phyloP scores from a whole-genome alignment of 1,140 invertebrate species.

The Psix sp. region DNA sequence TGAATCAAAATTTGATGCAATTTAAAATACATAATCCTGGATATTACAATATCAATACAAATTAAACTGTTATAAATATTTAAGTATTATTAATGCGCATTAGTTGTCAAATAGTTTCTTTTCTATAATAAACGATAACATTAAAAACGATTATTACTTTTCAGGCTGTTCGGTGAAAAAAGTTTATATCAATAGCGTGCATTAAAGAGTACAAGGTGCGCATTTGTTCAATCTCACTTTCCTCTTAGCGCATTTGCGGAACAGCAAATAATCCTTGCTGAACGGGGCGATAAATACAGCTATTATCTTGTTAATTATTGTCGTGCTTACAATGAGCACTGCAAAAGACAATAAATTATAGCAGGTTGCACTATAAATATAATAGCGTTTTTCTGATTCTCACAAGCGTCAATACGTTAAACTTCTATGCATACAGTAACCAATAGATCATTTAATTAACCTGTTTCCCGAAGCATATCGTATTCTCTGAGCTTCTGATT shows the following conservation, averaged over 20 bases:
- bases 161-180: conserved; percentile 21
- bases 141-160: too few species aligned
- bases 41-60: too few species aligned
- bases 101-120: too few species aligned
- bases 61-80: too few species aligned
- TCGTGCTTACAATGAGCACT: conserved; percentile 39
- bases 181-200: conserved; percentile 2
- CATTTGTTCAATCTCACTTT: conserved; percentile 19
- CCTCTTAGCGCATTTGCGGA: conserved; percentile 30
- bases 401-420: conserved; percentile 43
- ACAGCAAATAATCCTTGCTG: conserved; percentile 49
- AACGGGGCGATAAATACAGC: conserved; percentile 53
- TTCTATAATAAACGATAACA: too few species aligned
- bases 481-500: conserved; percentile 57
- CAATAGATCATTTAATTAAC: conserved; percentile 62
- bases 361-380: conserved; percentile 50
- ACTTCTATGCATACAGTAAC: conserved; percentile 48
- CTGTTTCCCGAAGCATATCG: conserved; percentile 60
- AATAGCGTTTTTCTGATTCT: conserved; percentile 36
- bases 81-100: too few species aligned
- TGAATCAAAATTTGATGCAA: too few species aligned
- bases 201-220: conserved; percentile 1
- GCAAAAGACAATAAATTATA: conserved; percentile 44
- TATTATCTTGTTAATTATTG: conserved; percentile 57
- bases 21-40: too few species aligned